Evolutionary conservation across 2,888 invertebrate species (phyloP).

Genomic region (Sympetrum striolatum): DNA sequence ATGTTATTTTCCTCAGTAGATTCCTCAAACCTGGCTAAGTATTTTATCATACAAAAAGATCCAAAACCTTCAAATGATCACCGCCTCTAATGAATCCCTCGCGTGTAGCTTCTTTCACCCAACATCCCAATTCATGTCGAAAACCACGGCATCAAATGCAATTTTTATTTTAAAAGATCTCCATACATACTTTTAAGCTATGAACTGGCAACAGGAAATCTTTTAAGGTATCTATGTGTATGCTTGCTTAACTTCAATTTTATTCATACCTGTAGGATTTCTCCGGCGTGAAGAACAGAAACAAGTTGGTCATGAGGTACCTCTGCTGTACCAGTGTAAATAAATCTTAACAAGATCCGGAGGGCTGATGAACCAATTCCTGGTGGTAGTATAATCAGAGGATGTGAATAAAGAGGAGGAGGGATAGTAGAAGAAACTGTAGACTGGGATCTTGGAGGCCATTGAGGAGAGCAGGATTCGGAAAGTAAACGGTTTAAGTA

Average conservation of each 20-base stretch:
- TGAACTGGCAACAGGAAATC: not conserved
- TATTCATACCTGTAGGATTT: conserved; percentile 72
- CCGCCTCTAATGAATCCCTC: too few species aligned
- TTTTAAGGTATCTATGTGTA: not conserved
- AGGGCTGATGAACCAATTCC: conserved; percentile 81
- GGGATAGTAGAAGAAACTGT: conserved; percentile 56
- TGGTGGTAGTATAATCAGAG: conserved; percentile 77
- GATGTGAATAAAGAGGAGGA: conserved; percentile 56
- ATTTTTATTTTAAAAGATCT: too few species aligned
- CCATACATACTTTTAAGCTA: too few species aligned
- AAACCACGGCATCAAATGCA: too few species aligned
- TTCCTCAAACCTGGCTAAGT: too few species aligned
- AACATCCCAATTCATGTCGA: too few species aligned
- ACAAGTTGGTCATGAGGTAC: conserved; percentile 85
- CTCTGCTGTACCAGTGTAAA: conserved; percentile 85
- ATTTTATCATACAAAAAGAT: too few species aligned
- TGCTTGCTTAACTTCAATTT: not conserved
- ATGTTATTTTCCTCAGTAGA: too few species aligned
- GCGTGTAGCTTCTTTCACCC: too few species aligned
- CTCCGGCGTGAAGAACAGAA: conserved; percentile 81
- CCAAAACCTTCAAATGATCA: too few species aligned
- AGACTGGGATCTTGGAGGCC: conserved; percentile 30
- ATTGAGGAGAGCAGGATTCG: conserved; percentile 48
- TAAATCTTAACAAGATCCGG: conserved; percentile 82
- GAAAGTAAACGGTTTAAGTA: conserved; percentile 67